A percentile compares a stretch with the other conserved stretches of the same genome.
Conservation (phyloP, 2,113 vertebrate genomes). For the Notiomystis cincta region DNA sequence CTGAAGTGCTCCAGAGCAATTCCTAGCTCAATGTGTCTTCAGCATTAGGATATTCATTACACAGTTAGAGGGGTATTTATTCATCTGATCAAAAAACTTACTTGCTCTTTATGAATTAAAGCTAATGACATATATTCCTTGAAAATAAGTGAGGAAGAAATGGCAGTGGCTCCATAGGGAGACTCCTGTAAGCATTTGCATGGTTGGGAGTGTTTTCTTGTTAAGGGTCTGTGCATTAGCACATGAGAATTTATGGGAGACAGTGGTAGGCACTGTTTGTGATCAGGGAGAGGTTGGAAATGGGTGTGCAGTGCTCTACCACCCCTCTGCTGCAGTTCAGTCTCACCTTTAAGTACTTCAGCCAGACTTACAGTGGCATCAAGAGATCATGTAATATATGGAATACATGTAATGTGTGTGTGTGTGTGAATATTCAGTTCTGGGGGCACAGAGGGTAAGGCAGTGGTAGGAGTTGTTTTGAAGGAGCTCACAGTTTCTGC, state of each 20-base stretch:
- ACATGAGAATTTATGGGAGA: neutral
- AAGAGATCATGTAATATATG: neutral
- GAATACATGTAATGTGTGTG: too few species aligned
- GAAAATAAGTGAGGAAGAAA: neutral
- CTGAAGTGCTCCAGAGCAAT: neutral
- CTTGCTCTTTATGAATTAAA: neutral
- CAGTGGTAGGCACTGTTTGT: neutral
- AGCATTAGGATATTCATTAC: accelerated
- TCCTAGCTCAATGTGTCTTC: neutral
- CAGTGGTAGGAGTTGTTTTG: neutral
- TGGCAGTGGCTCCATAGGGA: neutral
- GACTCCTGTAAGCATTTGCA: accelerated
- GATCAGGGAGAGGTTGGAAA: neutral
- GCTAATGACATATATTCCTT: neutral
- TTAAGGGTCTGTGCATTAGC: neutral
- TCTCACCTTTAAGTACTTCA: neutral
- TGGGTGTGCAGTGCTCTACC: neutral
- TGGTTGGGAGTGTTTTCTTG: neutral
- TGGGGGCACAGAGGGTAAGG: accelerated
- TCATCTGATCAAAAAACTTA: neutral
- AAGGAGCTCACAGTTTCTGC: neutral
- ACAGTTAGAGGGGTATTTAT: neutral
- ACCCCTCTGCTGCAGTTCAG: neutral
- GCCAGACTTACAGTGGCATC: neutral
- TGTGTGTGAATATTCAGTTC: neutral